Base-by-base conservation (phyloP, 2,113 vertebrate genomes). In the Pionites leucogaster region DNA sequence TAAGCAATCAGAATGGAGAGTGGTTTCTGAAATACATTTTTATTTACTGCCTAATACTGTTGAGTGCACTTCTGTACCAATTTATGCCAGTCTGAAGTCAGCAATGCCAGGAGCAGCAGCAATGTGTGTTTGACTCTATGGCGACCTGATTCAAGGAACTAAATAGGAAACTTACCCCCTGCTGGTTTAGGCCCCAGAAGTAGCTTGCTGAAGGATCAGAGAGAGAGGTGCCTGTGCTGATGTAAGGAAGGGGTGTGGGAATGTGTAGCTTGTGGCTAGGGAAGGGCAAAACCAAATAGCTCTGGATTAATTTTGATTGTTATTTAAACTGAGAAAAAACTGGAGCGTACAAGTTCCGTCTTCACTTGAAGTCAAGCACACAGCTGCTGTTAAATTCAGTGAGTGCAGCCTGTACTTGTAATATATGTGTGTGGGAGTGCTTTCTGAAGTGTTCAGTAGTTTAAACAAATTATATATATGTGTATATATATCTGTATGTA, bases 191-290 rank as follows among this genome's bases (percentile, higher is more conserved):
- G 35, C 50, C 25, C 35, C 63, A 92, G 86, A 57, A 80, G 65
- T 80, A 50, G 5, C 68, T 93, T 25, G 7, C 63, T 59, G 67
- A 77, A 41, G 37, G 39, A 93, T 72, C 53, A 35, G 59, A n/a
- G 44, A 35, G 52, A n/a, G 41, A 33, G 33, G 39, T 84, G 60
- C 59, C 49, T 52, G 44, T 57, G 41, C 60, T 87, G n/a, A 29
- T 82, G 64, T 75, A 63, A 49, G 50, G 59, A 53, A 65, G 13
- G 2, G 3, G 0, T 72, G 22, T 89, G 70, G 47, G 59, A 94
- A 80, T 93, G 16, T 14, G 8, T 96, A 42, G 70, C 95, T 85
- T 31, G 57, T 91, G 63, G 84, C 75, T 94, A 91, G 49, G 75
- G 82, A 95, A 82, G 49, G 41, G 84, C 41, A 69, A 83, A 86